Base-by-base conservation (phyloP, 2,888 invertebrate species). In the Apocheima hispidaria region DNA sequence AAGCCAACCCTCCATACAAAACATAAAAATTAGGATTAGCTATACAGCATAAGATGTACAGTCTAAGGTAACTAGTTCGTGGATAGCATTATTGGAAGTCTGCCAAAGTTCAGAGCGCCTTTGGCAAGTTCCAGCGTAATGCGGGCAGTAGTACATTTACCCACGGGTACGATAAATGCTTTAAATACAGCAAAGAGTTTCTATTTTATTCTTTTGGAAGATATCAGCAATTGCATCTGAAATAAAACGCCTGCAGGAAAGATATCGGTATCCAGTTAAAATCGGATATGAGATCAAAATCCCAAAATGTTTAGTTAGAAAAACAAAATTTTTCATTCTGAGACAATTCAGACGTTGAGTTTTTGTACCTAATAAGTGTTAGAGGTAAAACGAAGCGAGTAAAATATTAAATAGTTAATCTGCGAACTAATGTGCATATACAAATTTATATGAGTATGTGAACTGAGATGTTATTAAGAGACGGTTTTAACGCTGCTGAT, bases 91-190 rank as follows among this genome's bases (percentile, higher is more conserved):
- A 68, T 66, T 69, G 69, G 69, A 65, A 52, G 48, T 23, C 49
- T 6, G 63, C 67, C 67, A 69, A 61, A 58, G 63, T 64, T 60
- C 44, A 28, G n/a, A 35, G 58, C 55, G 63, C 21, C 66, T 64
- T 69, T 70, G 69, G 68, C 69, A 70, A 67, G 67, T 60, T 20
- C 33, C 57, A 54, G 33, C 60, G 64, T 63, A 63, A 68, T 68
- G 62, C 63, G 61, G 66, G 62, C 46, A 59, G 63, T 58, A 48
- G 56, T 67, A 62, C 65, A 59, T 66, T 65, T 63, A 61, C 58
- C 57, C 60, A 54, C 59, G 44, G 16, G 33, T 21, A 55, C 63
- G 63, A 65, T 69, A 65, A 69, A 66, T 66, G 65, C 55, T 69
- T 69, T 63, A 63, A 61, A 65, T 63, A 65, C 60, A 53, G 64